phyloP scores from a whole-genome alignment of 2,797 vertebrate species.

The Eulemur albifrons region DNA sequence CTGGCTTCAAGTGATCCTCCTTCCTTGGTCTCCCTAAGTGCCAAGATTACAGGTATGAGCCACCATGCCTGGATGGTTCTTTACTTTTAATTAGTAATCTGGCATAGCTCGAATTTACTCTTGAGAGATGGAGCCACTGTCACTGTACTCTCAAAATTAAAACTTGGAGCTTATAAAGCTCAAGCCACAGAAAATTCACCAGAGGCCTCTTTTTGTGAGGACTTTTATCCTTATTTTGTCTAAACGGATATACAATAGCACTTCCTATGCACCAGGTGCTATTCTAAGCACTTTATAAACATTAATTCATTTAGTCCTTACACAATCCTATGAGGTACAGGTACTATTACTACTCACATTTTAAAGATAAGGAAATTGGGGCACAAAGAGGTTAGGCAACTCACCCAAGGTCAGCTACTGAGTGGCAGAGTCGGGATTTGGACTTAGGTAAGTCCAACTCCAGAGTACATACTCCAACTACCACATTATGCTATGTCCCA shows the following conservation, averaged over 20 bases:
- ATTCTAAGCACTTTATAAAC: neutral
- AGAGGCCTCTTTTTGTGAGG: neutral
- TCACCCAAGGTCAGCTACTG: neutral
- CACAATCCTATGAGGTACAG: neutral
- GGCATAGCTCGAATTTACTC: neutral
- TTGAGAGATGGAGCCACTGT: neutral
- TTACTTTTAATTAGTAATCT: neutral
- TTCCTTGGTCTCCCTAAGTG: too few relatives aligned
- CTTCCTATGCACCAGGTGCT: neutral
- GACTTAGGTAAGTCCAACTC: neutral
- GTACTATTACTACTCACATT: neutral
- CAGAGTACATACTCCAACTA: neutral
- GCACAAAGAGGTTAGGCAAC: neutral
- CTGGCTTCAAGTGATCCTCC: too few relatives aligned
- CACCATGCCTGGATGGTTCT: neutral
- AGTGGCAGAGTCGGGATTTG: neutral
- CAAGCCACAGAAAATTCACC: neutral
- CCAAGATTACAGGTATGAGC: too few relatives aligned
- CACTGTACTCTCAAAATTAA: conserved; percentile 1
- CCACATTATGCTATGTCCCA: neutral
- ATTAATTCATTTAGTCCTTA: neutral
- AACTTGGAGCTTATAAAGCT: neutral
- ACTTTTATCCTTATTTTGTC: neutral
- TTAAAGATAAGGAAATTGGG: neutral
- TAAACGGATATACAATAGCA: neutral